A percentile compares a stretch with the other conserved stretches of the same genome.
phyloP scores from a whole-genome alignment of 2,888 invertebrate species.

The Eledona agricola region DNA sequence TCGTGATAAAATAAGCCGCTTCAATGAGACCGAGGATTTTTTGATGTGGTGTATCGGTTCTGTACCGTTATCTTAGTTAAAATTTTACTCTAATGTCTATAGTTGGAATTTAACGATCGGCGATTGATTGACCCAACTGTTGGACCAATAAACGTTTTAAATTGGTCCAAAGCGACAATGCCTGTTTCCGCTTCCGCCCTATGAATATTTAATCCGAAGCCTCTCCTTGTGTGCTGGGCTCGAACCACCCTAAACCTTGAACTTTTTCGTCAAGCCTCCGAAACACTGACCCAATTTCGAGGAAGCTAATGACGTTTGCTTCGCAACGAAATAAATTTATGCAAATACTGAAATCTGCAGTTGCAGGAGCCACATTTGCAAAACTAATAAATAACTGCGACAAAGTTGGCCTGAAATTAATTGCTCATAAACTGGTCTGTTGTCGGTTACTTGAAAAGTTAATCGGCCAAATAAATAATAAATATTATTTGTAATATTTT shows the following conservation, averaged over 20 bases:
- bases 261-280: constrained; percentile 9
- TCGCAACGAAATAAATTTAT: constrained; percentile 13
- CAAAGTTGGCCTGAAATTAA: too few relatives aligned
- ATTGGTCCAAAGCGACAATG: background rate
- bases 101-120: constrained; percentile 2
- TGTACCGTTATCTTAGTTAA: too few relatives aligned
- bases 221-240: constrained; percentile 10
- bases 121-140: background rate
- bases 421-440: too few relatives aligned
- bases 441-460: too few relatives aligned
- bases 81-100: too few relatives aligned
- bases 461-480: too few relatives aligned
- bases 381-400: too few relatives aligned
- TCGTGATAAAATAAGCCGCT: constrained; percentile 20
- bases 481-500: too few relatives aligned
- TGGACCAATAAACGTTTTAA: constrained; percentile 14
- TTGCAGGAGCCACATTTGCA: background rate
- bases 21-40: too few relatives aligned
- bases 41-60: too few relatives aligned
- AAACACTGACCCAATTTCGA: constrained; percentile 9
- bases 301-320: too few relatives aligned
- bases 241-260: constrained; percentile 15
- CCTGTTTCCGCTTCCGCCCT: constrained; percentile 14
- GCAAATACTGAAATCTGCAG: constrained; percentile 12
- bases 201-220: constrained; percentile 4